Evolutionary conservation across 1,140 invertebrate species (phyloP).

Genomic region (Pachypeltis micranthus): DNA sequence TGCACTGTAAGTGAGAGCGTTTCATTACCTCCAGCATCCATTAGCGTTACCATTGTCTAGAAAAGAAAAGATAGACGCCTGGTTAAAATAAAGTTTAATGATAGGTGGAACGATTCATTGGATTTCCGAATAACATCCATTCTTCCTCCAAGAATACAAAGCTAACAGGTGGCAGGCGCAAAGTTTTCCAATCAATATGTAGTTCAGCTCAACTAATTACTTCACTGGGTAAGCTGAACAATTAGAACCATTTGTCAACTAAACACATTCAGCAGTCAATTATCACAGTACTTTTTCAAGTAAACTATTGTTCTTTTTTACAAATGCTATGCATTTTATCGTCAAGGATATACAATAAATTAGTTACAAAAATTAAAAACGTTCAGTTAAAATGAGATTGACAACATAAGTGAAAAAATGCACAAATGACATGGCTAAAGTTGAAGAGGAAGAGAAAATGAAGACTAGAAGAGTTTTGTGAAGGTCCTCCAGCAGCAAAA

Average conservation of each 20-base stretch:
- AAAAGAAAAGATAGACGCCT: neutral
- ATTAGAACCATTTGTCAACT: no score
- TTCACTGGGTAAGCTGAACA: no score
- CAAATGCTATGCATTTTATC: no score
- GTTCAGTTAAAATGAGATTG: no score
- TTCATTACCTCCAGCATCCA: conserved; percentile 25
- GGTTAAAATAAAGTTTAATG: neutral
- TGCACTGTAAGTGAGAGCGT: conserved; percentile 21
- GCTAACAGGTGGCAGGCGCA: neutral
- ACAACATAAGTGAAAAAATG: no score
- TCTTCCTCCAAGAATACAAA: neutral
- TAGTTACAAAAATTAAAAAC: no score
- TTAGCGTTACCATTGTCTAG: conserved; percentile 24
- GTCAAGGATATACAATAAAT: no score
- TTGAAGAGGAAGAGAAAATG: neutral
- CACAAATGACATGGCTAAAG: neutral
- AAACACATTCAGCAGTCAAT: no score
- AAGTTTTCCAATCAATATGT: neutral
- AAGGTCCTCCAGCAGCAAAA: neutral
- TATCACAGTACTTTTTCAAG: no score
- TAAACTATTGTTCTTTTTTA: no score
- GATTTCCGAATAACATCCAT: neutral
- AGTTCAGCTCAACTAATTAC: no score
- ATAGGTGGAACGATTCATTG: neutral
- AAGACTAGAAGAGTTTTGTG: neutral